Conservation (phyloP, 2,113 vertebrate species). For the Zosterops pallidus region DNA sequence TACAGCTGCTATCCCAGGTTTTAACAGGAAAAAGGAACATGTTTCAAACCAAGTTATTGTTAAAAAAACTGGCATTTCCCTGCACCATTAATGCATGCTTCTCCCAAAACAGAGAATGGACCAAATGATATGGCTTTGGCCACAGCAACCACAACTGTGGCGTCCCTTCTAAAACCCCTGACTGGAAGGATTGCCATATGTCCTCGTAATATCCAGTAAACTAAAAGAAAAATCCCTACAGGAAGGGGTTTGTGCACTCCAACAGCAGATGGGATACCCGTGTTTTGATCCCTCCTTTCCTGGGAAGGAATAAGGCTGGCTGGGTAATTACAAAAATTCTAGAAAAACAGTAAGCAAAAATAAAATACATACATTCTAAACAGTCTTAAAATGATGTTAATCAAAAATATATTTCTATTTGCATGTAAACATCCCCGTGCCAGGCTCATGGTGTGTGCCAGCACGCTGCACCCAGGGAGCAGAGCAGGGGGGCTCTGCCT, state of each 20-base stretch:
- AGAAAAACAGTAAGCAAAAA: neutral
- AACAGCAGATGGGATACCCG: neutral
- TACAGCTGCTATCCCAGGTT: neutral
- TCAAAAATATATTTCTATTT: neutral
- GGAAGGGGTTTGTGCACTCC: neutral
- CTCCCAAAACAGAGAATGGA: neutral
- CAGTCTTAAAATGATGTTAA: fast-evolving
- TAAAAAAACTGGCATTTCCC: neutral
- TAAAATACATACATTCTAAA: neutral
- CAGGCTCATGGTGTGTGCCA: neutral
- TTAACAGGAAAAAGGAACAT: neutral
- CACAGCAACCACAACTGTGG: neutral
- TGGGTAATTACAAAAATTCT: neutral
- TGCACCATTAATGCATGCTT: fast-evolving
- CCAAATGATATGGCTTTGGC: neutral
- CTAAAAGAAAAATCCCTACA: neutral
- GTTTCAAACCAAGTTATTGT: neutral
- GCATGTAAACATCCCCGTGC: neutral
- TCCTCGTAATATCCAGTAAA: neutral
- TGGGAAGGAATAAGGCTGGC: neutral
- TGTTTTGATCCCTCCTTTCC: neutral
- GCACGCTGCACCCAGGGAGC: neutral
- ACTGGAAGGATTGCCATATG: fast-evolving
- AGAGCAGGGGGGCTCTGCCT: neutral
- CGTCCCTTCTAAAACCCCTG: neutral